Percentiles rank a stretch among this genome's conserved stretches.
These are phyloP conservation scores for Drosophila mauritiana DNA, from an alignment of 1,140 invertebrate species.

Conservation along the genomic window DNA sequence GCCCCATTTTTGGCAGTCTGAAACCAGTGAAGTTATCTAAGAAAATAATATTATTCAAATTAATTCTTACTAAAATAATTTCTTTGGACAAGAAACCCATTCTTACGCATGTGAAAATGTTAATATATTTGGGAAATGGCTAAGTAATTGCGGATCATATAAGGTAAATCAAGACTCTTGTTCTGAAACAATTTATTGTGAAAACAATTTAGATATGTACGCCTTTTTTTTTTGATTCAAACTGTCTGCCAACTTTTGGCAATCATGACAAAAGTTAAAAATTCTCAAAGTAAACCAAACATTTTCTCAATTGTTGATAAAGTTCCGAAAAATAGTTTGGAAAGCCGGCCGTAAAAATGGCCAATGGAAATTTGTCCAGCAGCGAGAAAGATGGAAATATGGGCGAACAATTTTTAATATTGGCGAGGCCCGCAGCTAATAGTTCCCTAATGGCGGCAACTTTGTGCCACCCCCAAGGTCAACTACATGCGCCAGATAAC, in stretches of 20 bases:
- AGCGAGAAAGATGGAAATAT: constrained; percentile 5
- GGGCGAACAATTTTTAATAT: constrained; percentile 44
- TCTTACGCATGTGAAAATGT: no score
- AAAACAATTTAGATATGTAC: no score
- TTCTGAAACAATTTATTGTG: no score
- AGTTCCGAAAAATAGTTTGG: constrained; percentile 31
- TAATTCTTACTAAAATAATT: no score
- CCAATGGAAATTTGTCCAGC: neutral
- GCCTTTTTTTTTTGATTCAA: neutral
- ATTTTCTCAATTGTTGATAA: constrained; percentile 7
- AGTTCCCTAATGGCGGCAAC: constrained; percentile 66
- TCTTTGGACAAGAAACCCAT: no score
- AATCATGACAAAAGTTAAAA: constrained; percentile 6
- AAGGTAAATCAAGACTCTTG: no score
- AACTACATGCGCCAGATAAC: constrained; percentile 76
- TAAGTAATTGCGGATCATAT: no score
- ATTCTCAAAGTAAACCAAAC: constrained; percentile 2
- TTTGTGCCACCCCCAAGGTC: constrained; percentile 64
- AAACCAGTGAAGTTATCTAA: neutral
- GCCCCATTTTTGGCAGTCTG: neutral
- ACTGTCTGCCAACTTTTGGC: constrained; percentile 1
- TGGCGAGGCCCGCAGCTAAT: constrained; percentile 52
- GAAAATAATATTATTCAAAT: neutral
- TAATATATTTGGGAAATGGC: no score
- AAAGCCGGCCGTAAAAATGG: neutral